These are phyloP conservation scores for Drosophila mercatorum DNA, from an alignment of 2,888 invertebrate genomes.

Conservation along the genomic window DNA sequence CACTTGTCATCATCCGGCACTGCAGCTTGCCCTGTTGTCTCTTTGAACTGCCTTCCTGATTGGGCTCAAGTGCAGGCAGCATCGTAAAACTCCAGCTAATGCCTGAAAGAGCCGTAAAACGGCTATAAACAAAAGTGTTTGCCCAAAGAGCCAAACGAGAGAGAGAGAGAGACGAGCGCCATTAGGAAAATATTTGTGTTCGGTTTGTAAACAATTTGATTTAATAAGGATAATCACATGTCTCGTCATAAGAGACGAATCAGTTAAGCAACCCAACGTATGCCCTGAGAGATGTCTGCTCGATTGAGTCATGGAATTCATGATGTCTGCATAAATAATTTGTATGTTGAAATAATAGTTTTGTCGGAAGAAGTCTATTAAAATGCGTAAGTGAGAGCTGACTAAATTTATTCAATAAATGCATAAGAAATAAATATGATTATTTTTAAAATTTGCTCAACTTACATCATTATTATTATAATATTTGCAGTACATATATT, in stretches of 20 bases:
- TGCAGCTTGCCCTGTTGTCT: conserved; percentile 23
- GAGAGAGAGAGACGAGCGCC: conserved; percentile 30
- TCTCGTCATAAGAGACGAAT: conserved; percentile 39
- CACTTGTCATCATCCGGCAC: conserved; percentile 60
- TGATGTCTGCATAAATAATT: not conserved
- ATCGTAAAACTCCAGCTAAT: conserved; percentile 73
- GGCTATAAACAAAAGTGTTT: conserved; percentile 76
- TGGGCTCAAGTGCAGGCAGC: conserved; percentile 71
- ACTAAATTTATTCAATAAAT: not conserved
- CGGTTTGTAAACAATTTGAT: conserved; percentile 53
- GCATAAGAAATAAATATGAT: not conserved
- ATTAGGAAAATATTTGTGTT: conserved; percentile 45
- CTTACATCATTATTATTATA: not conserved
- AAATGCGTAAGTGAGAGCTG: not conserved
- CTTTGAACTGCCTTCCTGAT: conserved; percentile 48
- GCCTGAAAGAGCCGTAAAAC: conserved; percentile 74
- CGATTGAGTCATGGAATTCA: conserved; percentile 27
- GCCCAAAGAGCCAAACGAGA: conserved; percentile 17
- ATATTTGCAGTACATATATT: too few relatives aligned
- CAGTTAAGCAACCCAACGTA: conserved; percentile 34
- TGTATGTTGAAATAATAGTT: not conserved
- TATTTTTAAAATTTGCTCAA: too few relatives aligned
- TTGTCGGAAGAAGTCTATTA: not conserved
- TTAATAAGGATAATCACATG: conserved; percentile 62
- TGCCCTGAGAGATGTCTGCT: conserved; percentile 22